These are phyloP conservation scores for Indri indri DNA, from an alignment of 2,113 vertebrate species.

Conservation along the genomic window DNA sequence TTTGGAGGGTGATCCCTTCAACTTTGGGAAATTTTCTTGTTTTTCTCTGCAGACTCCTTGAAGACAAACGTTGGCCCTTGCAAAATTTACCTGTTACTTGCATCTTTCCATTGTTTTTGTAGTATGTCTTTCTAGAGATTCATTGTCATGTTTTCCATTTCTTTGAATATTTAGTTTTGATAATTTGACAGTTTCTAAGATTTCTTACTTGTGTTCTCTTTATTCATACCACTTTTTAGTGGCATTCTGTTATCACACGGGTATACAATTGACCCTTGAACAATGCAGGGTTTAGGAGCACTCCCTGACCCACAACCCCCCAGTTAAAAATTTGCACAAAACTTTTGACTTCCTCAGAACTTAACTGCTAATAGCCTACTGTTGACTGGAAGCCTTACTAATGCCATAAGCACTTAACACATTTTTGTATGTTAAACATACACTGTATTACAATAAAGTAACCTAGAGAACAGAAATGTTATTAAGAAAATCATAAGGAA, in stretches of 20 bases:
- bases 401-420: not conserved
- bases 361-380: not conserved
- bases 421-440: not conserved
- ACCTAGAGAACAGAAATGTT: not conserved
- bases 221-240: not conserved
- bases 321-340: not conserved
- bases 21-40: not conserved
- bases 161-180: slow-evolving; percentile 16
- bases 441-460: not conserved
- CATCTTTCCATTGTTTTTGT: not conserved
- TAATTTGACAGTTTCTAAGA: not conserved
- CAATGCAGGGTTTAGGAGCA: not conserved
- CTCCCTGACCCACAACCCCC: not conserved
- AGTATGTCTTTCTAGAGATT: not conserved
- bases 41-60: not conserved
- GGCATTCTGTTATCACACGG: not conserved
- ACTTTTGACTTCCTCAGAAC: not conserved
- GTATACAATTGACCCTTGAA: not conserved
- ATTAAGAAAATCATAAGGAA: not conserved
- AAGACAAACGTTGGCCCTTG: not conserved
- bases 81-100: not conserved
- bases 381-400: not conserved
- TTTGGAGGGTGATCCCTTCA: not conserved
- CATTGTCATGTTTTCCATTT: not conserved
- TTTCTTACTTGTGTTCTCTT: not conserved